A percentile compares a stretch with the other conserved stretches of the same genome.
Conservation (phyloP, 2,888 invertebrate species). For the Acanthacorydalis orientalis region DNA sequence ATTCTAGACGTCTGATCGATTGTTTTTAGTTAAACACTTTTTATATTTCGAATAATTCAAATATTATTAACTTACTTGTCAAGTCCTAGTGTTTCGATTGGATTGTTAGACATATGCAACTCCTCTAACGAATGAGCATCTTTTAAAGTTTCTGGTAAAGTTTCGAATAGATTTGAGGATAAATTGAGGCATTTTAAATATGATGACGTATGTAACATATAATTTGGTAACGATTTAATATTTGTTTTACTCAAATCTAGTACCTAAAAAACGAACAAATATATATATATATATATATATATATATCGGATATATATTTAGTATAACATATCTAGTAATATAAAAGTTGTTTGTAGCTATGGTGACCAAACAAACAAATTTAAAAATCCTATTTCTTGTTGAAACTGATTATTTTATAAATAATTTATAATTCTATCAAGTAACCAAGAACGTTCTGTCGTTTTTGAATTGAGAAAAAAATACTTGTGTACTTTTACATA, state of each 20-base stretch:
- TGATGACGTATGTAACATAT: constrained; percentile 49
- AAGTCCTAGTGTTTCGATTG: constrained; percentile 26
- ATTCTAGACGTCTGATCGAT: no score
- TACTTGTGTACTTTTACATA: no score
- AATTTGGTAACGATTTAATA: constrained; percentile 40
- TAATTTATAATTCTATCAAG: no score
- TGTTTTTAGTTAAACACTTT: no score
- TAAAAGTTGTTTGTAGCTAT: no score
- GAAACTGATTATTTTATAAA: no score
- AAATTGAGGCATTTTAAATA: constrained; percentile 47
- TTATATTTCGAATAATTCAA: no score
- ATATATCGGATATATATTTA: not conserved
- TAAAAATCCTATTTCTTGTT: no score
- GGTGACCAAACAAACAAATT: no score
- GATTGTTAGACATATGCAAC: constrained; percentile 53
- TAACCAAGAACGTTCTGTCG: no score
- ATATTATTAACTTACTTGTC: constrained; percentile 15
- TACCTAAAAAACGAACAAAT: constrained; percentile 26
- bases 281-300: constrained; percentile 1
- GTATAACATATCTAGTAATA: constrained; percentile 1
- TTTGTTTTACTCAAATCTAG: constrained; percentile 53
- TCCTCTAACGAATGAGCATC: constrained; percentile 40
- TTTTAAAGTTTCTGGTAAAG: constrained; percentile 41
- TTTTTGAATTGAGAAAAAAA: no score
- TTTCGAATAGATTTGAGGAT: constrained; percentile 37